These are phyloP conservation scores for Melangyna quadrimaculata DNA, from an alignment of 2,888 invertebrate genomes.

Conservation along the genomic window DNA sequence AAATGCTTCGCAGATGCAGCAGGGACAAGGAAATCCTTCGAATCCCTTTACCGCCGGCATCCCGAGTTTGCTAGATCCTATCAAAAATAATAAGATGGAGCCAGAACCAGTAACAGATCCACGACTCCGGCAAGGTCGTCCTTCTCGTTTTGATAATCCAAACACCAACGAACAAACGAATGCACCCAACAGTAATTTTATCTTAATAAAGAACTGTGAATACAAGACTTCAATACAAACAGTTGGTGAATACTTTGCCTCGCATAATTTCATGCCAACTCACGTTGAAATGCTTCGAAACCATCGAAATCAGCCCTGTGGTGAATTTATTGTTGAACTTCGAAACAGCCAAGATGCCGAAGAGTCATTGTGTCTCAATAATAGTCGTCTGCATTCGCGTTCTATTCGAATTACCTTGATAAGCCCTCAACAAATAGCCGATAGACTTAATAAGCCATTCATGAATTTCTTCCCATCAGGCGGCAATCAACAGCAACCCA, in stretches of 20 bases:
- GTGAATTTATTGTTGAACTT: constrained; percentile 95
- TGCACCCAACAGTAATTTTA: constrained; percentile 82
- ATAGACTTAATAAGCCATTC: constrained; percentile 78
- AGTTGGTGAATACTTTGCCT: constrained; percentile 90
- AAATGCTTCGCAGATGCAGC: not conserved
- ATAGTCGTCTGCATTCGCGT: constrained; percentile 80
- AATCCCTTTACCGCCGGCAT: constrained; percentile 66
- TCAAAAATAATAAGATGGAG: constrained; percentile 8
- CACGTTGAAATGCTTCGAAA: constrained; percentile 90
- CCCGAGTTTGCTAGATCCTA: constrained; percentile 73
- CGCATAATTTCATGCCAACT: constrained; percentile 88
- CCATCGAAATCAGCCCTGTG: constrained; percentile 86
- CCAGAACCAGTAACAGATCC: constrained; percentile 72
- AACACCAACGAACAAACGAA: constrained; percentile 1
- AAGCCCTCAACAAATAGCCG: constrained; percentile 85
- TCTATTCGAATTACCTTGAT: constrained; percentile 80
- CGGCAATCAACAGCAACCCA: constrained; percentile 58
- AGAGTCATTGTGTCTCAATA: constrained; percentile 76
- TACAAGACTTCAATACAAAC: constrained; percentile 89
- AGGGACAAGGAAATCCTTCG: constrained; percentile 10
- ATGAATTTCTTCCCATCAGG: constrained; percentile 78
- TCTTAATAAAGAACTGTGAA: constrained; percentile 89
- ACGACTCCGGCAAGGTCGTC: constrained; percentile 70
- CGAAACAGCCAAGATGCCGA: constrained; percentile 86
- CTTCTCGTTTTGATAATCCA: constrained; percentile 56